These are phyloP conservation scores for Odobenus rosmarus DNA, from an alignment of 2,113 vertebrate genomes.

Conservation along the genomic window DNA sequence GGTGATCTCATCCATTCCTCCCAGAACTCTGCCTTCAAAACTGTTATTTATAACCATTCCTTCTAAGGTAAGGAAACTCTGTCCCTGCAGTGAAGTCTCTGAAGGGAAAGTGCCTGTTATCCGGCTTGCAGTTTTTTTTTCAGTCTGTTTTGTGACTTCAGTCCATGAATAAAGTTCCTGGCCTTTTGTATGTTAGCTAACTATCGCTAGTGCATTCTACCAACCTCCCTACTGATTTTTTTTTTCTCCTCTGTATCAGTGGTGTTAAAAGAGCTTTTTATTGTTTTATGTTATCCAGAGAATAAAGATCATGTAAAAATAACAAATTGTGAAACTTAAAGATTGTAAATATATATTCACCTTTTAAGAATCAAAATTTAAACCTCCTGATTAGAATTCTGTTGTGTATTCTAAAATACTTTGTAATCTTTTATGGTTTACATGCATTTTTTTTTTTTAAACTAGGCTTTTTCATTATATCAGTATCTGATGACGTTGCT, in stretches of 20 bases:
- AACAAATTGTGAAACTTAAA: constrained; percentile 68
- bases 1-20: background rate
- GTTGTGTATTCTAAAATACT: constrained; percentile 59
- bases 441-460: background rate
- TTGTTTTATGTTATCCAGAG: constrained; percentile 20
- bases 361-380: constrained; percentile 70
- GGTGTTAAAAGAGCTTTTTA: constrained; percentile 34
- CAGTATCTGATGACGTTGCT: constrained; percentile 47
- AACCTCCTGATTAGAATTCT: constrained; percentile 64
- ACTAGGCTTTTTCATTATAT: constrained; percentile 56
- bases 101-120: background rate
- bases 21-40: background rate
- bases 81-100: background rate
- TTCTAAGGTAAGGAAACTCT: constrained; percentile 1
- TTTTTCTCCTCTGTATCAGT: constrained; percentile 53
- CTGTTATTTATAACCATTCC: constrained; percentile 38
- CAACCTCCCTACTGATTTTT: background rate
- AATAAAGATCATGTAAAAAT: constrained; percentile 60
- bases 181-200: constrained; percentile 2
- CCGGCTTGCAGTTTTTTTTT: background rate
- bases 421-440: constrained; percentile 72
- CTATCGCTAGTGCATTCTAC: background rate
- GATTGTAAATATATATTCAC: constrained; percentile 62
- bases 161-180: background rate
- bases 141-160: constrained; percentile 65